Percentiles rank a stretch among this genome's conserved stretches.
Evolutionary conservation across 1,140 invertebrate genomes (phyloP).

Genomic region (Maniola jurtina): DNA sequence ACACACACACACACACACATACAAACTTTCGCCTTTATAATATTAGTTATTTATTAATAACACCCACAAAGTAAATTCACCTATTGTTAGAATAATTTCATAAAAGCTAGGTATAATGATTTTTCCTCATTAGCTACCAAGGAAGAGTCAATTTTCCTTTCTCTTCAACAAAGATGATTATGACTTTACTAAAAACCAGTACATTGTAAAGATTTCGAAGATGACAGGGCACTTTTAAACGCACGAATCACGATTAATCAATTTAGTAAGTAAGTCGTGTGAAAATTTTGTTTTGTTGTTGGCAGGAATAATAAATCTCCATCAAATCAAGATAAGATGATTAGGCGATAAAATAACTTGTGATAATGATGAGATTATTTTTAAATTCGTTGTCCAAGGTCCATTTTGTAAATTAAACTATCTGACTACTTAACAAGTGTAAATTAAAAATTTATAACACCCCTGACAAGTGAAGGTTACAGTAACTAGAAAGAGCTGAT

Average conservation of each 20-base stretch:
- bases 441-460: no score
- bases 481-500: no score
- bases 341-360: slow-evolving; percentile 2
- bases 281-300: slow-evolving; percentile 11
- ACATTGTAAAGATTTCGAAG: slow-evolving; percentile 7
- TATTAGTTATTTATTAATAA: background rate
- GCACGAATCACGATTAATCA: slow-evolving; percentile 14
- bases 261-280: slow-evolving; percentile 6
- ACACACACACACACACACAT: no score
- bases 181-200: slow-evolving; percentile 2
- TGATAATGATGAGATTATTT: background rate
- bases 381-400: background rate
- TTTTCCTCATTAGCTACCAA: background rate
- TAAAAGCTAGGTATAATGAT: no score
- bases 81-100: background rate
- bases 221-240: slow-evolving; percentile 11
- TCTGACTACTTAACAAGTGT: no score
- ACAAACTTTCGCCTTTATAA: no score
- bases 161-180: background rate
- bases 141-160: background rate
- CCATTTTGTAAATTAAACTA: slow-evolving; percentile 3
- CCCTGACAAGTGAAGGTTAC: no score
- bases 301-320: slow-evolving; percentile 8
- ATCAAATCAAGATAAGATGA: slow-evolving; percentile 20
- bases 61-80: background rate